Evolutionary conservation across 2,888 invertebrate species (phyloP), one percentile per base, ranked within the genome.

Genomic region (Pegoplata infirma): DNA sequence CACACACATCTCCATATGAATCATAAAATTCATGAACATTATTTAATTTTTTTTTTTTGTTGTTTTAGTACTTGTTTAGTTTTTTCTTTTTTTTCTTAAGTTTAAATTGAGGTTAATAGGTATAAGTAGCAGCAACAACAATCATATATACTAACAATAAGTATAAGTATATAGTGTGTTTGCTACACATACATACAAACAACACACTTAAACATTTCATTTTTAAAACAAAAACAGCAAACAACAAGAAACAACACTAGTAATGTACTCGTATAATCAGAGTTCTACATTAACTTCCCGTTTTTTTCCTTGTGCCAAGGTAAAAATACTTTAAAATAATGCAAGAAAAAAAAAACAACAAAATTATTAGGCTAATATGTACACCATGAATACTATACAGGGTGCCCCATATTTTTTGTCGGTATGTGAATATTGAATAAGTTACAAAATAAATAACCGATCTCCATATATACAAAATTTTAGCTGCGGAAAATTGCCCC

Each of bases 51-150:
- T 8, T n/a, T 47, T 19, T 69, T 40, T 47, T 36, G 46, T 59
- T 21, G 1, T 21, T 63, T 53, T n/a, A n/a, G n/a, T n/a, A n/a
- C n/a, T n/a, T n/a, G n/a, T n/a, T n/a, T n/a, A n/a, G 12, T 66
- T 51, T 21, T 51, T 63, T 49, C n/a, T 36, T 19, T 63, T n/a
- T 47, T 32, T n/a, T 63, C 40, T 51, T 32, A 28, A 72, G 44
- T 75, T 72, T 36, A 67, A 75, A 79, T 79, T 79, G 79, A 79
- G 79, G 79, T 79, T 75, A 79, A 79, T 79, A 75, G 79, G 79
- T 67, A n/a, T n/a, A n/a, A n/a, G n/a, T n/a, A 79, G 55, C 59
- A 75, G 32, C 28, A 61, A 36, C 64, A 76, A 64, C 49, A 76
- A 61, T 19, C 66, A 17, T 14, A 66, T 61, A 49, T 44, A 53